Evolutionary conservation across 2,797 vertebrate species (phyloP).

Genomic region (Acrossocheilus wenchowensis): DNA sequence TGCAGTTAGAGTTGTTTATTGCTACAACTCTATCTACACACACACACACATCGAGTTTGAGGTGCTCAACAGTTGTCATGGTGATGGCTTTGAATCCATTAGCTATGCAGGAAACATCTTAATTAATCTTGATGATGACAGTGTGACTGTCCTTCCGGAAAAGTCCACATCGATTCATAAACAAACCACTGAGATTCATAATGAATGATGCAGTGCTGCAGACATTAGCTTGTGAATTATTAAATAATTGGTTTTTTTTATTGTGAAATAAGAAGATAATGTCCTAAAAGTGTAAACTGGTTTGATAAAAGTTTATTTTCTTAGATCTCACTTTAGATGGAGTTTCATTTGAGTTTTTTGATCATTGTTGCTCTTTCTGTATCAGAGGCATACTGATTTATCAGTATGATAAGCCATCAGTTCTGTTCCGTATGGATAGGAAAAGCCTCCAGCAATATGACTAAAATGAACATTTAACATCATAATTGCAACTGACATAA

Average conservation of each 20-base stretch:
- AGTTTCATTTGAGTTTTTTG: background rate
- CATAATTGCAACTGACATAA: background rate
- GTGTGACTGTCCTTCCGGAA: conserved; percentile 73
- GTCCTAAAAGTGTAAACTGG: conserved; percentile 66
- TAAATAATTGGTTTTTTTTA: conserved; percentile 71
- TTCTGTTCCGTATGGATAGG: background rate
- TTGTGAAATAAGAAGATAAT: conserved; percentile 19
- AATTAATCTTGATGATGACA: conserved; percentile 84
- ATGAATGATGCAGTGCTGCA: conserved; percentile 70
- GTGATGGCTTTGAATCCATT: conserved; percentile 63
- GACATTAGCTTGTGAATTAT: conserved; percentile 75
- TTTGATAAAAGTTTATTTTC: conserved; percentile 30
- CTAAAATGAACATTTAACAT: conserved; percentile 20
- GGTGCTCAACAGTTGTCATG: conserved; percentile 65
- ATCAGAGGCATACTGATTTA: background rate
- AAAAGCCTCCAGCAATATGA: background rate
- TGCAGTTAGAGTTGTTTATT: conserved; percentile 37
- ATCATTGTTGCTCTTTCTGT: background rate
- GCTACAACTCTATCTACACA: conserved; percentile 9
- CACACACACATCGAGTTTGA: conserved; percentile 42
- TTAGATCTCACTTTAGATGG: conserved; percentile 6
- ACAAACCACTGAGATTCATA: conserved; percentile 77
- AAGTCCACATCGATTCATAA: conserved; percentile 82
- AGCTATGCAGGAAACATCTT: conserved; percentile 78
- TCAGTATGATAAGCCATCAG: background rate